Percentiles rank a stretch among this genome's conserved stretches.
Conservation (phyloP, 2,797 vertebrate species). For the Neomorphus geoffroyi region DNA sequence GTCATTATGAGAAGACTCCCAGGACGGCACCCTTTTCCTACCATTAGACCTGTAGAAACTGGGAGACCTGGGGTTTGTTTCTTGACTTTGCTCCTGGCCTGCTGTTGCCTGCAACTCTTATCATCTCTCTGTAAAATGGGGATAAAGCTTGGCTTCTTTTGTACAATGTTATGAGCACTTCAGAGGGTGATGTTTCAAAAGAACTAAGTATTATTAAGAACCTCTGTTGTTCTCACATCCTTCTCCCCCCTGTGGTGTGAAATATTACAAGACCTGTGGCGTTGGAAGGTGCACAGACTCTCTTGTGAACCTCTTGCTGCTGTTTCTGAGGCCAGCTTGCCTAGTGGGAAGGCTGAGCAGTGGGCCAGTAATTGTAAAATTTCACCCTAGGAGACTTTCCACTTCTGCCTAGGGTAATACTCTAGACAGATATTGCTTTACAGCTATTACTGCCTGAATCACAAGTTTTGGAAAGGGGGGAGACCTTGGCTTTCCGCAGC, state of each 20-base stretch:
- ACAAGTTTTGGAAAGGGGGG: background rate
- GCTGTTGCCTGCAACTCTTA: background rate
- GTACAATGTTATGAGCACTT: background rate
- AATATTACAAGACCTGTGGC: background rate
- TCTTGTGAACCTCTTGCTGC: background rate
- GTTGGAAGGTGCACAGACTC: background rate
- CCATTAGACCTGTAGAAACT: background rate
- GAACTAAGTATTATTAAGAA: constrained; percentile 6
- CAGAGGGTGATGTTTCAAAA: background rate
- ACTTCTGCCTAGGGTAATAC: background rate
- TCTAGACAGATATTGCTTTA: background rate
- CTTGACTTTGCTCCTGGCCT: background rate
- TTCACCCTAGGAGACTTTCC: constrained; percentile 14
- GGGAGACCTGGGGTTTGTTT: background rate
- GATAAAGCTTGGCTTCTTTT: background rate
- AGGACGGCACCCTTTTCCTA: background rate
- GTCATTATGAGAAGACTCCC: background rate
- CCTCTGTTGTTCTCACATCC: background rate
- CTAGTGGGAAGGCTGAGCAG: background rate
- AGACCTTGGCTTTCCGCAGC: background rate
- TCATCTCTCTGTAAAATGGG: background rate
- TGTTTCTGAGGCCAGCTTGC: background rate
- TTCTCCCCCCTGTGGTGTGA: background rate
- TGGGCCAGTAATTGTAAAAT: background rate
- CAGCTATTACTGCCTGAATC: background rate